Base-by-base conservation (phyloP, 1,140 invertebrate genomes). In the Apis florea region DNA sequence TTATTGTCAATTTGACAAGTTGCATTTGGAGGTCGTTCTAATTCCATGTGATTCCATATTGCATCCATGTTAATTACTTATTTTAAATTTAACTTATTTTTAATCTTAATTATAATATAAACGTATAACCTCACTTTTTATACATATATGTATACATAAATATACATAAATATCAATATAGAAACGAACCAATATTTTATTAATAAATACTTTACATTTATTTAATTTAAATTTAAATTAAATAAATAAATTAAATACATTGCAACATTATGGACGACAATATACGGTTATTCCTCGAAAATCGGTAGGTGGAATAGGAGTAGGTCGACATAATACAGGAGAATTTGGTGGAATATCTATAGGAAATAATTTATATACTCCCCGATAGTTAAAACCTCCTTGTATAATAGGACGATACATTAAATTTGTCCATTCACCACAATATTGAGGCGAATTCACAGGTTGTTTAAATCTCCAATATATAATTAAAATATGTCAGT, bases 31-130 rank as follows among this genome's bases (percentile, higher is more conserved):
- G 92, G 92, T 15, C 81, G 88, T 49, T 90, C 83, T 26, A 93
- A 87, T 72, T 91, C n/a, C 2, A 87, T 51, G 56, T 85, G 70
- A 85, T 93, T 93, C 92, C 92, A 93, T 31, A 89, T 51, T 10
- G 74, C 71, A 71, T 91, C 81, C 91, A 92, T 92, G 49, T 19
- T 79, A 13, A 74, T 59, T 21, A 31, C 67, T 71, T 59, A 79
- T 26, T 71, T 61, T 12, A 21, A 54, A 51, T 21, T 5, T 51
- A 47, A 59, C 40, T 13, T 54, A 68, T 26, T 68, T 17, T 26
- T 40, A 71, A 47, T 26, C 13, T 26, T 21, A n/a, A 21, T 53
- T 17, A 53, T 11, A 58, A 17, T 47, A n/a, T 69, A 21, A 31
- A 17, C 51, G 64, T 21, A 71, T 71, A 82, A 64, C 81, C 75